Base-by-base conservation (phyloP, 2,888 invertebrate genomes). In the Netelia inedita region DNA sequence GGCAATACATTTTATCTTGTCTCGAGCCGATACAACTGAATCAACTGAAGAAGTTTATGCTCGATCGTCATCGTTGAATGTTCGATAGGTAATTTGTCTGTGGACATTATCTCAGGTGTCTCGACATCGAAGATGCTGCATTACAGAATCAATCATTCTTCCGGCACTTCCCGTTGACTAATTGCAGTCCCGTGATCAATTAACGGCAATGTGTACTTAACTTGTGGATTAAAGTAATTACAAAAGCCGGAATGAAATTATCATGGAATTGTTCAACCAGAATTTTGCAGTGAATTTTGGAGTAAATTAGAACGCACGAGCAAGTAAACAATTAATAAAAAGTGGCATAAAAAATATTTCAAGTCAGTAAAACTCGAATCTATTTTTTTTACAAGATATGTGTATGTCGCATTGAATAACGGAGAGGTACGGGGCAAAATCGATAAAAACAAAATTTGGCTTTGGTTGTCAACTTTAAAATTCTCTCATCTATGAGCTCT, bases 311-410 rank as follows among this genome's bases (percentile, higher is more conserved):
- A 46, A 46, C 3, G 46, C 3, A 63, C 5, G 28, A 28, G 28
- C 3, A 35, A 63, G 28, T 14, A n/a, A 28, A 35, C 23, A 10
- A 61, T 61, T 61, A 23, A 19, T 9, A 57, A 41, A 46, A 46
- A 28, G 2, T 28, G 28, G 5, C 28, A 28, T 28, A 28, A 28
- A 3, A 46, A 6, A 46, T 14, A 0, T 16, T 90, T 96, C 96
- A 96, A 96, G 96, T 96, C 96, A 96, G 96, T 96, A 97, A 96
- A 97, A 97, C 96, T 97, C 96, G 97, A 97, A 97, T 97, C 97
- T 97, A 96, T 96, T 5, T 28, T 28, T 28, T 28, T n/a, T n/a
- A n/a, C n/a, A n/a, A n/a, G n/a, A n/a, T n/a, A n/a, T n/a, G n/a
- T n/a, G n/a, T n/a, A n/a, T n/a, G n/a, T n/a, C n/a, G n/a, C n/a